These are phyloP conservation scores for Oncopeltus fasciatus DNA, from an alignment of 1,140 invertebrate species.

Conservation along the genomic window DNA sequence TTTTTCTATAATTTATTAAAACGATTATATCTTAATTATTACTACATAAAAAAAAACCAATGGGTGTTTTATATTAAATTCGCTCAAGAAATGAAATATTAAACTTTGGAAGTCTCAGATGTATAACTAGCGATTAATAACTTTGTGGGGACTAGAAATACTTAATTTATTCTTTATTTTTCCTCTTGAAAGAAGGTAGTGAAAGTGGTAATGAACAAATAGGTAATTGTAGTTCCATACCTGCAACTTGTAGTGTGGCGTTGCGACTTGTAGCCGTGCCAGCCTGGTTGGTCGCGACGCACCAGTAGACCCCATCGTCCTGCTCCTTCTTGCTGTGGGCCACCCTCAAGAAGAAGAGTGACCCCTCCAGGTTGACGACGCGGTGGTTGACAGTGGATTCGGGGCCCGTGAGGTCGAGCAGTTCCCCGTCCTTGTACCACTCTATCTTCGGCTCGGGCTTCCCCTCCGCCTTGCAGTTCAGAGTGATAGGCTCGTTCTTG, in stretches of 20 bases:
- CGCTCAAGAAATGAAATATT: too few relatives aligned
- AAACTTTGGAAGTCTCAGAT: too few relatives aligned
- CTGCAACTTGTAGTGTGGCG: slow-evolving; percentile 64
- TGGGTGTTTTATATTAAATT: too few relatives aligned
- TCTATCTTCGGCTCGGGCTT: slow-evolving; percentile 83
- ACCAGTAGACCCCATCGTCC: slow-evolving; percentile 75
- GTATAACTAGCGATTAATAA: too few relatives aligned
- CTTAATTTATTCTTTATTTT: too few relatives aligned
- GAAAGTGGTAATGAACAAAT: too few relatives aligned
- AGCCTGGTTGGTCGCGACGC: slow-evolving; percentile 70
- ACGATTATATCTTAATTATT: too few relatives aligned
- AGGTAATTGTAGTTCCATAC: too few relatives aligned
- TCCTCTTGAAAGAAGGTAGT: too few relatives aligned
- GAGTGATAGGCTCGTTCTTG: slow-evolving; percentile 72
- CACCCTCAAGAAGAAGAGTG: slow-evolving; percentile 30
- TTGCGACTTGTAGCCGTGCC: slow-evolving; percentile 60
- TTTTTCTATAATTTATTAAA: too few relatives aligned
- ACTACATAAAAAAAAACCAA: too few relatives aligned
- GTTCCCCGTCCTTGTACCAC: slow-evolving; percentile 75
- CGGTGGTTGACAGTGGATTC: slow-evolving; percentile 13
- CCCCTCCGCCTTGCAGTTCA: slow-evolving; percentile 85
- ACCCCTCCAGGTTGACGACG: slow-evolving; percentile 7
- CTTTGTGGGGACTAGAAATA: too few relatives aligned
- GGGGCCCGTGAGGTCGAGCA: slow-evolving; percentile 39
- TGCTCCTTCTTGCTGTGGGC: slow-evolving; percentile 67